Percentiles rank a stretch among this genome's conserved stretches.
phyloP scores from a whole-genome alignment of 1,140 invertebrate species.

The Drosophila navojoa region DNA sequence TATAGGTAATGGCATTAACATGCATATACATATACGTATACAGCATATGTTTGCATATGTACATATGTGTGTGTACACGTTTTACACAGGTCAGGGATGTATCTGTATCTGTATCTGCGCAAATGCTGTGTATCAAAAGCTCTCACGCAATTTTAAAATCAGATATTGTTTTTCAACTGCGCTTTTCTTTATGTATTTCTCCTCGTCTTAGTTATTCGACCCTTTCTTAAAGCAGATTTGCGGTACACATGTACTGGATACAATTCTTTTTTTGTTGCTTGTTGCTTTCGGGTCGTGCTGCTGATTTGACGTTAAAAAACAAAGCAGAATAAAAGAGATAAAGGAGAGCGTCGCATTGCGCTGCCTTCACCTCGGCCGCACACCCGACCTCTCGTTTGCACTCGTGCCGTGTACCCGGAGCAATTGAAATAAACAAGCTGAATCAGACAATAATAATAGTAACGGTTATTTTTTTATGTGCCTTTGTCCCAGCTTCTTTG shows the following conservation, averaged over 20 bases:
- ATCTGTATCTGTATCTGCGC: constrained; percentile 33
- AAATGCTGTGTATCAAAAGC: constrained; percentile 20
- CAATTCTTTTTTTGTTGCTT: neutral
- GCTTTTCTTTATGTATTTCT: neutral
- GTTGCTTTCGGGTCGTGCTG: constrained; percentile 10
- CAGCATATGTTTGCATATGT: constrained; percentile 9
- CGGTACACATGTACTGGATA: neutral
- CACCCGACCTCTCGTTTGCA: neutral
- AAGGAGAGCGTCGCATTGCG: neutral
- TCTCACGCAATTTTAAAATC: neutral
- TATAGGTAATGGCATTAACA: constrained; percentile 34
- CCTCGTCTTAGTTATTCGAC: too few species aligned
- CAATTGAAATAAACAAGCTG: constrained; percentile 49
- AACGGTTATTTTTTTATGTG: constrained; percentile 22
- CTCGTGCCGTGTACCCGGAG: neutral
- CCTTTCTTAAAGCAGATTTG: neutral
- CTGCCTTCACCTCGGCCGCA: constrained; percentile 14
- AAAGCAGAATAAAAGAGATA: constrained; percentile 2
- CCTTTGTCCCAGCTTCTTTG: constrained; percentile 16
- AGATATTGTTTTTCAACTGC: neutral
- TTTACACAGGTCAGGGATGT: constrained; percentile 54
- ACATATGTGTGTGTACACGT: constrained; percentile 5
- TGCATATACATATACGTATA: constrained; percentile 13
- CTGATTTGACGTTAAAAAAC: constrained; percentile 9
- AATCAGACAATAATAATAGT: constrained; percentile 24